These are phyloP conservation scores for Laticauda colubrina DNA, from an alignment of 2,113 vertebrate genomes.

Conservation along the genomic window DNA sequence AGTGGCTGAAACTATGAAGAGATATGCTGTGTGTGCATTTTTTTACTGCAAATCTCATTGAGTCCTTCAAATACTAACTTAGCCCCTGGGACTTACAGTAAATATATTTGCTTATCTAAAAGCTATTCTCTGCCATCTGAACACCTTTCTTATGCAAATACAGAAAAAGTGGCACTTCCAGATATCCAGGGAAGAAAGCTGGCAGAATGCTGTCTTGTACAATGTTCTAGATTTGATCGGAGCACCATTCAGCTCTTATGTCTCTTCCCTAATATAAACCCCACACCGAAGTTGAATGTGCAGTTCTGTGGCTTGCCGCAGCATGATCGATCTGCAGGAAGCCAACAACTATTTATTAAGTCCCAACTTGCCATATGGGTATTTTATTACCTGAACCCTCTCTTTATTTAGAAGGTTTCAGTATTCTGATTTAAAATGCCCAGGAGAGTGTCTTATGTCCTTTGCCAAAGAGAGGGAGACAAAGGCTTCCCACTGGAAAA, in stretches of 20 bases:
- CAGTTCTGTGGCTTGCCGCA: neutral
- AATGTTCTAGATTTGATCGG: neutral
- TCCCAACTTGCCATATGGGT: conserved; percentile 1
- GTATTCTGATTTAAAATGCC: conserved; percentile 17
- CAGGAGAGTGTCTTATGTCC: conserved; percentile 13
- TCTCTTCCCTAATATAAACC: neutral
- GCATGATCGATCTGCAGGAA: neutral
- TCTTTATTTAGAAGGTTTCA: conserved; percentile 26
- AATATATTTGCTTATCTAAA: neutral
- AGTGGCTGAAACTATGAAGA: neutral
- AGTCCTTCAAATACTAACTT: neutral
- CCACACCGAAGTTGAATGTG: neutral
- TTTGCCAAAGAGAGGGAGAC: neutral
- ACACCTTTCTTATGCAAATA: neutral
- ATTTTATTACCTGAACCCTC: neutral
- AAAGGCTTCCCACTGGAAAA: conserved; percentile 13
- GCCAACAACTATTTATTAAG: neutral
- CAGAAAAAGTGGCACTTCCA: neutral
- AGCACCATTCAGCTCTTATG: neutral
- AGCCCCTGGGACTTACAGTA: neutral
- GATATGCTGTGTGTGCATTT: neutral
- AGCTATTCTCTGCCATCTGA: neutral
- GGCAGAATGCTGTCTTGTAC: neutral
- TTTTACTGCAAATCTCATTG: neutral
- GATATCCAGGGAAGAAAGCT: neutral